Base-by-base conservation (phyloP, 2,888 invertebrate species). In the Nomada ferruginata region DNA sequence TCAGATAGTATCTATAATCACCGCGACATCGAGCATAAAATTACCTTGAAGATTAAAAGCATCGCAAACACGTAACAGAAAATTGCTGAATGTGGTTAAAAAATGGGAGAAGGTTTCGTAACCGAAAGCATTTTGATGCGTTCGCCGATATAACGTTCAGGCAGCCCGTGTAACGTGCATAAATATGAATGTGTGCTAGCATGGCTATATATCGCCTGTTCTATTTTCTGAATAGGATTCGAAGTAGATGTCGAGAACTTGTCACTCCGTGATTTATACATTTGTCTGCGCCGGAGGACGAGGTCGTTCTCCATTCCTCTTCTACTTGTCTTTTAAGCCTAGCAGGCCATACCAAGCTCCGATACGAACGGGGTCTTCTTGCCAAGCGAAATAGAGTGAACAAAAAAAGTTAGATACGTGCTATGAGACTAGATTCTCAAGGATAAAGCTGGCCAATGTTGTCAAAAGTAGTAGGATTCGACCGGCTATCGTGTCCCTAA, bases 241-340 rank as follows among this genome's bases (percentile, higher is more conserved):
- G 84, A 90, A 90, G 89, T 87, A 82, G 87, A 85, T 79, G 90
- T 87, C 82, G 83, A 87, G 86, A 79, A 82, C 76, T 85, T 90
- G 90, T 90, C 90, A 86, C 86, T 79, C 84, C 75, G 82, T 90
- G 90, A 90, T 90, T 90, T 90, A 90, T 90, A 88, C 84, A 83
- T 90, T 87, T 87, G 89, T 87, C 73, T 80, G 72, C 76, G 85
- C 84, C 86, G 83, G 87, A 88, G 88, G 87, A 89, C 85, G 86
- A 83, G 86, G 82, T 82, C 86, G 85, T 85, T 85, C 84, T 81
- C 82, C 85, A 85, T 84, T 82, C 79, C 68, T 68, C 79, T 44
- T 53, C 83, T 79, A 65, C 83, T 72, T 50, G 53, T 77, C 76
- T 79, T 55, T 81, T 75, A 76, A 85, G 61, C 69, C 69, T 69